phyloP scores from a whole-genome alignment of 2,888 invertebrate species.

The Iphiclides podalirius region DNA sequence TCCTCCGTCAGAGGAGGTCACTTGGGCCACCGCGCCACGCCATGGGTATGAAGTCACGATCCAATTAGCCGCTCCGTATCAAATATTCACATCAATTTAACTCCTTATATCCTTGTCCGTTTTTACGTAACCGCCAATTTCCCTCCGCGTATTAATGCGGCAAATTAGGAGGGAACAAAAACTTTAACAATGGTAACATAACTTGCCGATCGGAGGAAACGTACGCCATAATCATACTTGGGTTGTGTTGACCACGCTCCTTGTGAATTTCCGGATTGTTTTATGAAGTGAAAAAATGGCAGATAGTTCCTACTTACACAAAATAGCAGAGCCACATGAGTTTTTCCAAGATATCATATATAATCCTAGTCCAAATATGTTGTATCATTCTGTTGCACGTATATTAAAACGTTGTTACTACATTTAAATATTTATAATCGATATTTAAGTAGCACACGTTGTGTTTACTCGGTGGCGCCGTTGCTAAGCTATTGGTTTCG shows the following conservation, averaged over 20 bases:
- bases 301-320: too few relatives aligned
- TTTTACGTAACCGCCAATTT: constrained; percentile 14
- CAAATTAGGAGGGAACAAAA: constrained; percentile 20
- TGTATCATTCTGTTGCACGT: too few relatives aligned
- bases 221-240: not conserved
- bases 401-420: too few relatives aligned
- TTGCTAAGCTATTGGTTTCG: too few relatives aligned
- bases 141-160: constrained; percentile 5
- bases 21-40: not conserved
- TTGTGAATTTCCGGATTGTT: constrained; percentile 4
- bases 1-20: not conserved
- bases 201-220: constrained; percentile 9
- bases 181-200: constrained; percentile 14
- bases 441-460: too few relatives aligned
- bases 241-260: not conserved
- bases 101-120: constrained; percentile 1
- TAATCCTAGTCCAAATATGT: too few relatives aligned
- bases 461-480: too few relatives aligned
- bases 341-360: too few relatives aligned
- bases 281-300: too few relatives aligned
- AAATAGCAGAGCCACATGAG: too few relatives aligned
- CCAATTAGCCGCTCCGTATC: not conserved
- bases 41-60: not conserved
- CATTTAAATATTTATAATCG: too few relatives aligned
- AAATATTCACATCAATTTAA: not conserved